phyloP scores from a whole-genome alignment of 2,888 invertebrate species.

The Quadriops clusia region DNA sequence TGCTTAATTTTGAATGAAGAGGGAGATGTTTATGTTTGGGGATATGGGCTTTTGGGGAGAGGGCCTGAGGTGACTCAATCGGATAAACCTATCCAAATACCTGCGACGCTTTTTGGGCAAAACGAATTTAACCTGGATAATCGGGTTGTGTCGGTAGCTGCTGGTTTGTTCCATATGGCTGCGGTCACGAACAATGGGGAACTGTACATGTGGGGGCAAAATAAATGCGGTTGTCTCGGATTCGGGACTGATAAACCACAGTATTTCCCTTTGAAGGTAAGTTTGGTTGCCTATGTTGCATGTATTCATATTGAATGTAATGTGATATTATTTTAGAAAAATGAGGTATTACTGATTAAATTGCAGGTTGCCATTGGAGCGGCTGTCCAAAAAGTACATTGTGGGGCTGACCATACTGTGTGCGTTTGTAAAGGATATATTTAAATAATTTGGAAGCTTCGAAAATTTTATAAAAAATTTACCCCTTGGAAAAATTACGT shows the following conservation, averaged over 20 bases:
- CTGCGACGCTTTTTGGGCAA: slow-evolving; percentile 70
- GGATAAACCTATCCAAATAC: slow-evolving; percentile 57
- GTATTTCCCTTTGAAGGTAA: slow-evolving; percentile 73
- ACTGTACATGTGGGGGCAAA: slow-evolving; percentile 86
- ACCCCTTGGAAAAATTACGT: too few relatives aligned
- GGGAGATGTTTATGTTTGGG: slow-evolving; percentile 86
- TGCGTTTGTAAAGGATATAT: slow-evolving; percentile 64
- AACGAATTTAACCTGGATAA: slow-evolving; percentile 69
- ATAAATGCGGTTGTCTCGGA: slow-evolving; percentile 73
- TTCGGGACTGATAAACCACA: slow-evolving; percentile 71
- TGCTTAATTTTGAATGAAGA: slow-evolving; percentile 72
- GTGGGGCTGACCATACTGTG: slow-evolving; percentile 79
- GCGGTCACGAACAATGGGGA: slow-evolving; percentile 76
- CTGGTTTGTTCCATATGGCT: slow-evolving; percentile 66
- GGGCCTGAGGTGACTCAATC: slow-evolving; percentile 67
- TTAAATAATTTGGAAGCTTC: too few relatives aligned
- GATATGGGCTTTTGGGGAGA: slow-evolving; percentile 81
- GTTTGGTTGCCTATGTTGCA: neutral
- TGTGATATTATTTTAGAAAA: neutral
- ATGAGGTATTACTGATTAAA: slow-evolving; percentile 46
- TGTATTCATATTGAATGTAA: slow-evolving; percentile 1
- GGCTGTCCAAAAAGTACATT: slow-evolving; percentile 56
- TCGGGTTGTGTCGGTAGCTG: slow-evolving; percentile 51
- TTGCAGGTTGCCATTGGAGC: slow-evolving; percentile 71
- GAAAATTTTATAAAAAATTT: too few relatives aligned